These are phyloP conservation scores for Tenrec ecaudatus DNA, from an alignment of 2,113 vertebrate genomes.

Conservation along the genomic window DNA sequence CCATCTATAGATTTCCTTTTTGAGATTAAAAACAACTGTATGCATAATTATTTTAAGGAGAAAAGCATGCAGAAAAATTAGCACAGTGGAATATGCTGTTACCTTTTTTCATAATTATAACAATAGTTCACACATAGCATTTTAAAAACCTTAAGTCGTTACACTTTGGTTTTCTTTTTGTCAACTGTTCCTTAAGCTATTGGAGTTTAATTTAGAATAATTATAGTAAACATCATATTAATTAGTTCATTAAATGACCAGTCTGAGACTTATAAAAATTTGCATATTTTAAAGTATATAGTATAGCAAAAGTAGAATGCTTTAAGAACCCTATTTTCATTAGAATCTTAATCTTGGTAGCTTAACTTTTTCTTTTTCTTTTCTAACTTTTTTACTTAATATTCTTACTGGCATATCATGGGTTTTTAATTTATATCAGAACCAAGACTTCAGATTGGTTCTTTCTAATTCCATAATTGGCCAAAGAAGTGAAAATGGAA, in stretches of 20 bases:
- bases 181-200: slow-evolving; percentile 24
- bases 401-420: slow-evolving; percentile 5
- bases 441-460: not conserved
- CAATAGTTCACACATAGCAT: slow-evolving; percentile 62
- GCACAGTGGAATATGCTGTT: slow-evolving; percentile 36
- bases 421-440: slow-evolving; percentile 63
- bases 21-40: slow-evolving; percentile 60
- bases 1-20: slow-evolving; percentile 70
- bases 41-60: slow-evolving; percentile 25
- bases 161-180: slow-evolving; percentile 17
- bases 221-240: slow-evolving; percentile 65
- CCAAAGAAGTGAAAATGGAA: not conserved
- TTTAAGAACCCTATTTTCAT: slow-evolving; percentile 26
- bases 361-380: slow-evolving; percentile 44
- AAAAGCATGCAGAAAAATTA: slow-evolving; percentile 58
- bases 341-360: slow-evolving; percentile 5
- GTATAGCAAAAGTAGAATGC: not conserved
- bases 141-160: slow-evolving; percentile 59
- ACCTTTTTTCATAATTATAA: slow-evolving; percentile 34
- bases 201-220: slow-evolving; percentile 55
- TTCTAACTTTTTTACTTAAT: slow-evolving; percentile 16
- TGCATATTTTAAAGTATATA: slow-evolving; percentile 14
- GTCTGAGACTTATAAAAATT: slow-evolving; percentile 33
- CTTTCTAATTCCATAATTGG: not conserved
- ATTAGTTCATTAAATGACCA: slow-evolving; percentile 46